Evolutionary conservation across 2,797 vertebrate genomes (phyloP), one percentile per base, ranked within the genome.

Genomic region (Babyrousa celebensis): DNA sequence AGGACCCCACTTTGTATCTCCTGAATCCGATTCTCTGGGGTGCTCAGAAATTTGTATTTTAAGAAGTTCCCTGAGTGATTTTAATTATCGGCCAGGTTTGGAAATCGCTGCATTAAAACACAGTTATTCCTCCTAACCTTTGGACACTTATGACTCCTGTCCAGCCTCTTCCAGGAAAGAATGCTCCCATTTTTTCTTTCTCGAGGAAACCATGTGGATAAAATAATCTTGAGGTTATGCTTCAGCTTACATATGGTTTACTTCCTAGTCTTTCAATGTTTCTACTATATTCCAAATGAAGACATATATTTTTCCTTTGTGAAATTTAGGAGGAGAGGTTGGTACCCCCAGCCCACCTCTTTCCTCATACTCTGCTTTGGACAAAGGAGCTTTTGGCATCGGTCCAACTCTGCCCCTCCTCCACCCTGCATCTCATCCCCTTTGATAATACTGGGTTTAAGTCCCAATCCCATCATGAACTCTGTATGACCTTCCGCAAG

Each of bases 1-100:
- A 72, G 78, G 48, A 67, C 56, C 14, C 48, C 1, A 48, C 32
- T 78, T 84, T n/a, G 63, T 23, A 85, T 32, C 21, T 82, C 63
- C 9, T 40, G 23, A 85, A 72, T 60, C 12, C 83, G 23, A 94
- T 56, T n/a, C 27, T 68, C 25, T 80, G 65, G 12, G 11, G 15
- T 36, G 20, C n/a, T 52, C n/a, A 94, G 25, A 90, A 75, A 62
- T 80, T 75, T 94, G 29, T 40, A 77, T 60, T 40, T 80, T 68
- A 87, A n/a, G 60, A 58, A 83, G 15, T 58, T 70, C 18, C 32
- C 10, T 25, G 52, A 27, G 9, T 58, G 20, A 78, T 56, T 92
- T 4, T 67, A 62, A 72, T 8, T 48, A 58, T 72, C 43, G 75
- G 1, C n/a, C n/a, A 77, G 6, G 25, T 83, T 87, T 65, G 29